Conservation (phyloP, 2,113 vertebrate species). For the Grantiella picta region DNA sequence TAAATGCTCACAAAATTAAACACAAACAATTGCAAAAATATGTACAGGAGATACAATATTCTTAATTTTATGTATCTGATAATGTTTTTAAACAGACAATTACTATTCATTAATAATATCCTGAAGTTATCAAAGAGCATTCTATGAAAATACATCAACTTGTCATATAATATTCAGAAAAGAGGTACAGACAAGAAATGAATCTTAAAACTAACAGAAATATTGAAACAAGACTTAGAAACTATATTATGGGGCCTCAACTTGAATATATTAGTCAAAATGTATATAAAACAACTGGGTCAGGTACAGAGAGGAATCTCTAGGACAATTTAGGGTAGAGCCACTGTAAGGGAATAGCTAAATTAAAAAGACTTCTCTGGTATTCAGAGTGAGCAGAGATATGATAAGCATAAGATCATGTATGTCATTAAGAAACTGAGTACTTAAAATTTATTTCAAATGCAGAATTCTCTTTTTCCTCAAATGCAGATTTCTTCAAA, state of each 20-base stretch:
- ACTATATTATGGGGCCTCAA: accelerated
- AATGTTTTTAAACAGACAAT: not conserved
- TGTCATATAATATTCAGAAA: not conserved
- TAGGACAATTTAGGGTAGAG: not conserved
- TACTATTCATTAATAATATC: not conserved
- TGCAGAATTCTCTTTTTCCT: not conserved
- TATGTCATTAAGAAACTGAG: not conserved
- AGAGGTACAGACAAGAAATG: not conserved
- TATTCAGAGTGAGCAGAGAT: not conserved
- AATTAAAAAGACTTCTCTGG: not conserved
- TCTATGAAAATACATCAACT: not conserved
- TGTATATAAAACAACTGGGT: not conserved
- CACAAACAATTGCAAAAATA: not conserved
- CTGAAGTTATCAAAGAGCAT: not conserved
- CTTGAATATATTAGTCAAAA: not conserved
- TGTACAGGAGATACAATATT: not conserved
- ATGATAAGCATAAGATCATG: not conserved
- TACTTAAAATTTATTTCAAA: accelerated
- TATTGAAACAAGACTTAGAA: not conserved
- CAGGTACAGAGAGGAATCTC: not conserved
- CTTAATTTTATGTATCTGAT: not conserved
- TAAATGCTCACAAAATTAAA: not conserved
- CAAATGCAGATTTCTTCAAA: not conserved
- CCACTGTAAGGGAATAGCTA: not conserved
- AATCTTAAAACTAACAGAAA: not conserved